Evolutionary conservation across 23 tunicate genomes (phyloP).

Genomic region (Trididemnum clinides): DNA sequence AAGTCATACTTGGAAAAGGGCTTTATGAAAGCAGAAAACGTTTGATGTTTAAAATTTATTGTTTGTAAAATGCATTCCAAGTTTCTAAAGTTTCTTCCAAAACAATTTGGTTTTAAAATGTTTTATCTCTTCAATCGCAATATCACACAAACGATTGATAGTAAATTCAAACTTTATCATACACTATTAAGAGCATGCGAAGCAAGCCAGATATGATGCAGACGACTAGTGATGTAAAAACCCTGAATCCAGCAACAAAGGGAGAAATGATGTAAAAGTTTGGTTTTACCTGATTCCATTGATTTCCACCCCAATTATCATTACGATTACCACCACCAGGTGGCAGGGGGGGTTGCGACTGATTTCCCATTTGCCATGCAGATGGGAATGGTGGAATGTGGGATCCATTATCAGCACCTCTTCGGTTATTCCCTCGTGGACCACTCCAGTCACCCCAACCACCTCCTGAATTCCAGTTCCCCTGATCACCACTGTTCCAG

Average conservation of each 20-base stretch:
- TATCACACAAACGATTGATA: no score
- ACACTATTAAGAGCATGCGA: no score
- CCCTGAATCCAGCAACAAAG: not conserved
- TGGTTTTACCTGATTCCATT: conserved; percentile 45
- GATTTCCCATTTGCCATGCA: conserved; percentile 66
- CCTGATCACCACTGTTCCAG: not conserved
- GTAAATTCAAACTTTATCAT: no score
- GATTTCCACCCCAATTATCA: conserved; percentile 14
- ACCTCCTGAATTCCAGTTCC: conserved; percentile 35
- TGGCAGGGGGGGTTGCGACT: not conserved
- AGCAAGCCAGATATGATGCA: no score
- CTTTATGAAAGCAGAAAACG: no score
- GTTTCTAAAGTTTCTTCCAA: no score
- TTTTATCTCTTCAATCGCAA: no score
- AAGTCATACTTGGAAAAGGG: no score
- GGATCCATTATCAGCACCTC: conserved; percentile 65
- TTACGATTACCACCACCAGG: conserved; percentile 22
- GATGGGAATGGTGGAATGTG: conserved; percentile 85
- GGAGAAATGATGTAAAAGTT: not conserved
- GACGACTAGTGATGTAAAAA: no score
- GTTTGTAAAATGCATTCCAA: no score
- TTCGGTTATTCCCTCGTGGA: conserved; percentile 27
- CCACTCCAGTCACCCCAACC: conserved; percentile 75
- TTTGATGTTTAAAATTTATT: no score
- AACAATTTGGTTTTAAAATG: no score